phyloP scores from a whole-genome alignment of 2,113 vertebrate species.

The Sclerurus mexicanus region DNA sequence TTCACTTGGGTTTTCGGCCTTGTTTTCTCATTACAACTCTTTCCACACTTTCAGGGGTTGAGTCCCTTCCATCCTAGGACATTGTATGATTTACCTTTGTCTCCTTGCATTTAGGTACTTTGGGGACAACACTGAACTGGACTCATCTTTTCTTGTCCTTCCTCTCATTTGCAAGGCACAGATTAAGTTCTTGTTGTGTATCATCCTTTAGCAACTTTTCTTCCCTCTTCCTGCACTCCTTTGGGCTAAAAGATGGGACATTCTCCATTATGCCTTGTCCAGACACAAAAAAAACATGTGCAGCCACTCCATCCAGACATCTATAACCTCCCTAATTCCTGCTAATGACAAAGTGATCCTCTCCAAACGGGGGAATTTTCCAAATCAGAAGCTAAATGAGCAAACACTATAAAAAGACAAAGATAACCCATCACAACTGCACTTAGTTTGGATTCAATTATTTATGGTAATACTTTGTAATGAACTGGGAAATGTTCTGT shows the following conservation, averaged over 20 bases:
- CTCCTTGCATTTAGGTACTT: neutral
- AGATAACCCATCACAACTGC: constrained; percentile 3
- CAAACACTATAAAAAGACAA: neutral
- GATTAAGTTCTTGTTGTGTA: neutral
- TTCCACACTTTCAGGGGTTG: neutral
- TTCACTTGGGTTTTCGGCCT: neutral
- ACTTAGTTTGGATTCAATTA: constrained; percentile 57
- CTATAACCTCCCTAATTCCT: neutral
- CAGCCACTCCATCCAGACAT: neutral
- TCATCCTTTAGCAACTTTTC: neutral
- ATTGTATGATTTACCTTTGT: neutral
- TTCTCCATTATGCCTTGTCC: neutral
- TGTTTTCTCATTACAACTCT: neutral
- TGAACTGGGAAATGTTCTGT: constrained; percentile 44
- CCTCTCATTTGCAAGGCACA: neutral
- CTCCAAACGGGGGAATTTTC: neutral
- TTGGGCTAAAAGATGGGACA: neutral
- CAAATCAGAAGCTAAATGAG: constrained; percentile 17
- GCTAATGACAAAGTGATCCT: neutral
- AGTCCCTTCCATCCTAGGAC: neutral
- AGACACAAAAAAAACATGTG: neutral
- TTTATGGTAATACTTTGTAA: constrained; percentile 51
- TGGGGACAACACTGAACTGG: neutral
- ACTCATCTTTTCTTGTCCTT: neutral
- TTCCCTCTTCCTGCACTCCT: neutral